Evolutionary conservation across 1,140 invertebrate species (phyloP).

Genomic region (Zaprionus camerounensis): DNA sequence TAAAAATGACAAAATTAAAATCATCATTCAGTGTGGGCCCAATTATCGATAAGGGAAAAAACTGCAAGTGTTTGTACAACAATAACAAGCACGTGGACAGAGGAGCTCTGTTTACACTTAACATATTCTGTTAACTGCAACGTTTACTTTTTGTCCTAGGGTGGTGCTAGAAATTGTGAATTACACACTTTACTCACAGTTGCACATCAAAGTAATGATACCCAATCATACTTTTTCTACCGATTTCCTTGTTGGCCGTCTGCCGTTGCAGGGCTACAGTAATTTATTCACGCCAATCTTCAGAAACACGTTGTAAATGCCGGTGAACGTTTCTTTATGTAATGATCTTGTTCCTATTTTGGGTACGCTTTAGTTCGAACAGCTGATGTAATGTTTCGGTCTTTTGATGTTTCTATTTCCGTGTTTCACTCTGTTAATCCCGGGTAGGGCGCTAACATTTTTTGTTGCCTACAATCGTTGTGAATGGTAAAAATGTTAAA

Average conservation of each 20-base stretch:
- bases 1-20: conserved; percentile 63
- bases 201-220: conserved; percentile 83
- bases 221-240: conserved; percentile 67
- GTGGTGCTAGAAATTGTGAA: not conserved
- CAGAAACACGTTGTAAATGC: conserved; percentile 37
- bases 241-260: not conserved
- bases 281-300: not conserved
- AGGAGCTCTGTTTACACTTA: not conserved
- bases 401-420: not conserved
- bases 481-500: not conserved
- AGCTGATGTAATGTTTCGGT: conserved; percentile 12
- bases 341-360: conserved; percentile 42
- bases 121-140: not conserved
- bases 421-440: not conserved
- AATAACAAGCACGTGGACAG: conserved; percentile 46
- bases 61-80: conserved; percentile 18
- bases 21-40: conserved; percentile 7
- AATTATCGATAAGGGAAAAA: not conserved
- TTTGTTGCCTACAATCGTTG: not conserved
- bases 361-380: conserved; percentile 2
- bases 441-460: not conserved
- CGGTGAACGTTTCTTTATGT: conserved; percentile 57
- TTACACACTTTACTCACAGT: conserved; percentile 77
- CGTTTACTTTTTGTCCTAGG: not conserved
- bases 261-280: not conserved